Conservation (phyloP, 35 echinoderm and acorn worm species). For the Patiria miniata region DNA sequence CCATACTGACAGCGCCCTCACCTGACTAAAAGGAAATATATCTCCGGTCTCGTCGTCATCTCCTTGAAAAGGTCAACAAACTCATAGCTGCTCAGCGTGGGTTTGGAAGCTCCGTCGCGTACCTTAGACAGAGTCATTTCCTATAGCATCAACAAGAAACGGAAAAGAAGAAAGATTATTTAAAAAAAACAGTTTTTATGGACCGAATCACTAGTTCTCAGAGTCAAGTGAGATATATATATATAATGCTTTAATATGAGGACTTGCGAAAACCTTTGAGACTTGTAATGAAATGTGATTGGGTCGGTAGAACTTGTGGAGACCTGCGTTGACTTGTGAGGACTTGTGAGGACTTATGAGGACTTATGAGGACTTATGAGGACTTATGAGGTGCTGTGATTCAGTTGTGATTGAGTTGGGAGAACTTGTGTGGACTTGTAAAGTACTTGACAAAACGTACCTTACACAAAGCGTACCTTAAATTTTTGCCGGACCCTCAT, state of each 20-base stretch:
- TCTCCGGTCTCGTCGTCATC: constrained; percentile 94
- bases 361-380: no score
- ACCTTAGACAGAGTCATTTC: constrained; percentile 69
- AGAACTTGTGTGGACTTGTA: no score
- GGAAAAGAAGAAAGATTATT: constrained; percentile 6
- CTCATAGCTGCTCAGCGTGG: constrained; percentile 78
- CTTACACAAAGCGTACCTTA: constrained; percentile 69
- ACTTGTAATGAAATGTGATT: no score
- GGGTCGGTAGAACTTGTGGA: no score
- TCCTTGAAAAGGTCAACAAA: constrained; percentile 96
- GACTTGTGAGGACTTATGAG: no score
- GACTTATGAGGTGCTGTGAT: no score
- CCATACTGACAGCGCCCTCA: constrained; percentile 52
- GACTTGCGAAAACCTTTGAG: no score
- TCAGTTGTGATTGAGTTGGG: no score
- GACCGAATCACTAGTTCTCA: no score
- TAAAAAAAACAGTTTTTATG: neutral
- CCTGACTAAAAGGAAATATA: constrained; percentile 92
- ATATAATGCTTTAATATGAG: no score
- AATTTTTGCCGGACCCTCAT: constrained; percentile 87
- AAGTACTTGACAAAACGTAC: constrained; percentile 39
- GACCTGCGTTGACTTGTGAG: no score
- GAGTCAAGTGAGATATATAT: no score
- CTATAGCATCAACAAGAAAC: constrained; percentile 21
- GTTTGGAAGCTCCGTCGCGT: constrained; percentile 29